Evolutionary conservation across 2,888 invertebrate genomes (phyloP).

Genomic region (Meteorus colon): DNA sequence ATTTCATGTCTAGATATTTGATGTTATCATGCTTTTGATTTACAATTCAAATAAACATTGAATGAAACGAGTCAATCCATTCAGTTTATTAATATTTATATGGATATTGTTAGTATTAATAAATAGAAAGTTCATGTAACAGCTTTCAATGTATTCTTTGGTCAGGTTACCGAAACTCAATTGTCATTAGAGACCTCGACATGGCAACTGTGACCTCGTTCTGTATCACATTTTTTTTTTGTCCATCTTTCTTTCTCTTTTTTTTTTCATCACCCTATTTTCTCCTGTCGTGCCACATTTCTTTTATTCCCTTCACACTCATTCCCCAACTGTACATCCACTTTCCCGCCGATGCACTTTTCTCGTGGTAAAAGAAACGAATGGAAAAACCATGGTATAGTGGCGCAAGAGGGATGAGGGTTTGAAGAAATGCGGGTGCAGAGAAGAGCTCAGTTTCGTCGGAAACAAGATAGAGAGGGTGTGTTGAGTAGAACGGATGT

Average conservation of each 20-base stretch:
- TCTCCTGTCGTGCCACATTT: slow-evolving; percentile 10
- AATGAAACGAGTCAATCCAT: too few relatives aligned
- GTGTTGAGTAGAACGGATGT: background rate
- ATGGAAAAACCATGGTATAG: background rate
- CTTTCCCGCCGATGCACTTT: slow-evolving; percentile 42
- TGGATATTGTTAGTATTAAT: too few relatives aligned
- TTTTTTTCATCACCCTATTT: slow-evolving; percentile 20
- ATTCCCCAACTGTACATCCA: slow-evolving; percentile 15
- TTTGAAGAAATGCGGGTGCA: background rate
- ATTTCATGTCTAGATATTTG: too few relatives aligned
- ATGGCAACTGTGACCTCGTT: slow-evolving; percentile 35
- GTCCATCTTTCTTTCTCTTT: slow-evolving; percentile 17
- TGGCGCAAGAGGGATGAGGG: background rate
- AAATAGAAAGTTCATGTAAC: too few relatives aligned
- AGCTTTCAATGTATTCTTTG: slow-evolving; percentile 24
- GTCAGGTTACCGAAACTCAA: slow-evolving; percentile 38
- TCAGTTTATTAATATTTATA: too few relatives aligned
- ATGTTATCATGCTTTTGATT: too few relatives aligned
- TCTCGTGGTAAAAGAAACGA: slow-evolving; percentile 18
- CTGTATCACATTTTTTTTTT: slow-evolving; percentile 24
- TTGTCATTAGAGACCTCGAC: slow-evolving; percentile 33
- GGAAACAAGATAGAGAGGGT: background rate
- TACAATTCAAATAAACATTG: too few relatives aligned
- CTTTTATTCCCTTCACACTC: slow-evolving; percentile 7
- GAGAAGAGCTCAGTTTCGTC: background rate